phyloP scores from a whole-genome alignment of 2,113 vertebrate genomes.

The Collichthys lucidus region DNA sequence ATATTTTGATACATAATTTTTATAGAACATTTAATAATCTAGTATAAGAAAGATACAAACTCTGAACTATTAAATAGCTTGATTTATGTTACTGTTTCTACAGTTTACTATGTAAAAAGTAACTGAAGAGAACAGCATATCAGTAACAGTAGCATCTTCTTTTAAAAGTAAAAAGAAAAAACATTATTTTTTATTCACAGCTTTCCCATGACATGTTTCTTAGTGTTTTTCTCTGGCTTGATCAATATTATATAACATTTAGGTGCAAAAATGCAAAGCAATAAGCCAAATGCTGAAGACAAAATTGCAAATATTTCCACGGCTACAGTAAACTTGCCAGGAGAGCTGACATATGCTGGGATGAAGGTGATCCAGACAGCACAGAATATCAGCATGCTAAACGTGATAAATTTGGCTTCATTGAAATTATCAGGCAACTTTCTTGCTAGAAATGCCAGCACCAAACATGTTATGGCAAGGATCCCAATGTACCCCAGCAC shows the following conservation, averaged over 20 bases:
- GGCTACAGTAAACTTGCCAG: conserved; percentile 84
- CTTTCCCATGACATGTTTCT: conserved; percentile 63
- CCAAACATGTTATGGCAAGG: conserved; percentile 73
- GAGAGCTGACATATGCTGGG: conserved; percentile 84
- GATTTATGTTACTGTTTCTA: not conserved
- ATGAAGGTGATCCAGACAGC: conserved; percentile 85
- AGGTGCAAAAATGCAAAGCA: conserved; percentile 78
- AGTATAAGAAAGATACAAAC: too few species aligned
- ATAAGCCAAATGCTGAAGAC: conserved; percentile 78
- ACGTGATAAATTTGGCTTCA: conserved; percentile 84
- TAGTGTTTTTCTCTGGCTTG: conserved; percentile 82
- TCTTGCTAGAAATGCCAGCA: conserved; percentile 81
- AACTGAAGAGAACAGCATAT: too few species aligned
- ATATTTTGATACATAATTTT: too few species aligned
- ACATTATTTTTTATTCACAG: not conserved
- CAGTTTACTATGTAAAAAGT: not conserved
- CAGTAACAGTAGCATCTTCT: not conserved
- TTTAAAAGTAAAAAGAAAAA: too few species aligned
- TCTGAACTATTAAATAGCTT: not conserved
- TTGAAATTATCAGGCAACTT: conserved; percentile 85
- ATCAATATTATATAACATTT: conserved; percentile 84
- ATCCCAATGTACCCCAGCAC: conserved; percentile 82
- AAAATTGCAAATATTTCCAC: conserved; percentile 86
- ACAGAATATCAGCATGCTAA: conserved; percentile 86
- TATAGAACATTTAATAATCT: too few species aligned